phyloP scores from a whole-genome alignment of 2,797 vertebrate species.

The Monodelphis domestica region DNA sequence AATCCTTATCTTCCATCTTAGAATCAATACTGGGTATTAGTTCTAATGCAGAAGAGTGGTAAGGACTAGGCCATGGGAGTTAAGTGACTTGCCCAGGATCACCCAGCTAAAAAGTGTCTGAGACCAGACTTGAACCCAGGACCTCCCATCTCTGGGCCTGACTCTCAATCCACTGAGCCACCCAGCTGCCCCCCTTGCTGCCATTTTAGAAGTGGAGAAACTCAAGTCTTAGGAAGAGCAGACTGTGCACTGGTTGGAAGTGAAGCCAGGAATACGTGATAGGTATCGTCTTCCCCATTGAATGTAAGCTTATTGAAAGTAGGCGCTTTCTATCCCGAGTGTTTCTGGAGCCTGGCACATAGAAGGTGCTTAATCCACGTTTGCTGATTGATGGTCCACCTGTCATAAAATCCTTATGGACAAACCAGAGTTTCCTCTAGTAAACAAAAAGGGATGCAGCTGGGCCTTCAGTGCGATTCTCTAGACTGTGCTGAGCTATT shows the following conservation, averaged over 20 bases:
- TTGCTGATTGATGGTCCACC: neutral
- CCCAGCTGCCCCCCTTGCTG: too few species aligned
- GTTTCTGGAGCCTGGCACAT: neutral
- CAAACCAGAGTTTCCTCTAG: neutral
- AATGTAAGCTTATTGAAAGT: neutral
- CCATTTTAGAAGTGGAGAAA: neutral
- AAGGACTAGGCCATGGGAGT: too few species aligned
- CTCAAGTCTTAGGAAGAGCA: neutral
- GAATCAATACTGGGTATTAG: too few species aligned
- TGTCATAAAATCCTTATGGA: neutral
- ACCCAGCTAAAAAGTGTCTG: too few species aligned
- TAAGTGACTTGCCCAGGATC: too few species aligned
- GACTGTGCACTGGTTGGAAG: neutral
- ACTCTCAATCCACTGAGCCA: too few species aligned
- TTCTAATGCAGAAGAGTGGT: too few species aligned
- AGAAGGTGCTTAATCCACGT: neutral
- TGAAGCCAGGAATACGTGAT: neutral
- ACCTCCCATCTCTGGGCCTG: too few species aligned
- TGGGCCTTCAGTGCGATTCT: neutral
- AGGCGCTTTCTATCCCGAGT: neutral
- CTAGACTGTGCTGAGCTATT: neutral
- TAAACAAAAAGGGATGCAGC: neutral
- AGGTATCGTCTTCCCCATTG: neutral
- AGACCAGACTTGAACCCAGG: too few species aligned
- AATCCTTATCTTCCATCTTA: too few species aligned